A percentile compares a stretch with the other conserved stretches of the same genome.
These are phyloP conservation scores for Characodon lateralis DNA, from an alignment of 2,797 vertebrate genomes.

Conservation along the genomic window DNA sequence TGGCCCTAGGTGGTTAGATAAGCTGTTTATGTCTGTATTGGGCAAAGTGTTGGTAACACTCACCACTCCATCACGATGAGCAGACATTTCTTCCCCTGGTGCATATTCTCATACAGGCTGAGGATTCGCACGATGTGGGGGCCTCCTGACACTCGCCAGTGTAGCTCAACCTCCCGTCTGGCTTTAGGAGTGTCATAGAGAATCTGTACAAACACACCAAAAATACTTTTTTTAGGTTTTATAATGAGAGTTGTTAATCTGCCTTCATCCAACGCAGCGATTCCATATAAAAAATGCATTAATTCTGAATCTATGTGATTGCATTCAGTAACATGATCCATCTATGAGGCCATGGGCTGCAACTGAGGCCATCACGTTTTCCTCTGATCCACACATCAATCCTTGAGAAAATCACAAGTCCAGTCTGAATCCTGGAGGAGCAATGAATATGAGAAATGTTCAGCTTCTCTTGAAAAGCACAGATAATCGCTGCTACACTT, in stretches of 20 bases:
- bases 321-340: neutral
- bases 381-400: neutral
- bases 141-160: slow-evolving; percentile 88
- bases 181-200: slow-evolving; percentile 91
- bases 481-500: neutral
- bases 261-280: neutral
- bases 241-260: neutral
- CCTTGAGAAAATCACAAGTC: slow-evolving; percentile 2
- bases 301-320: slow-evolving; percentile 9
- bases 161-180: slow-evolving; percentile 90
- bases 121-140: slow-evolving; percentile 90
- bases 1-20: neutral
- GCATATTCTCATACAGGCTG: slow-evolving; percentile 92
- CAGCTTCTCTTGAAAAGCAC: slow-evolving; percentile 2
- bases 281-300: neutral
- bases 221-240: neutral
- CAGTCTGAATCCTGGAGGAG: slow-evolving; percentile 1
- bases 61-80: slow-evolving; percentile 97
- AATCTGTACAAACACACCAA: slow-evolving; percentile 79
- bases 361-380: slow-evolving; percentile 13
- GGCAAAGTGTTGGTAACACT: slow-evolving; percentile 26
- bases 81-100: slow-evolving; percentile 90
- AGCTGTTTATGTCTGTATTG: neutral
- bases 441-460: neutral
- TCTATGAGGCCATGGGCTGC: slow-evolving; percentile 13